phyloP scores from a whole-genome alignment of 2,888 invertebrate genomes.

The Eulithis prunata region DNA sequence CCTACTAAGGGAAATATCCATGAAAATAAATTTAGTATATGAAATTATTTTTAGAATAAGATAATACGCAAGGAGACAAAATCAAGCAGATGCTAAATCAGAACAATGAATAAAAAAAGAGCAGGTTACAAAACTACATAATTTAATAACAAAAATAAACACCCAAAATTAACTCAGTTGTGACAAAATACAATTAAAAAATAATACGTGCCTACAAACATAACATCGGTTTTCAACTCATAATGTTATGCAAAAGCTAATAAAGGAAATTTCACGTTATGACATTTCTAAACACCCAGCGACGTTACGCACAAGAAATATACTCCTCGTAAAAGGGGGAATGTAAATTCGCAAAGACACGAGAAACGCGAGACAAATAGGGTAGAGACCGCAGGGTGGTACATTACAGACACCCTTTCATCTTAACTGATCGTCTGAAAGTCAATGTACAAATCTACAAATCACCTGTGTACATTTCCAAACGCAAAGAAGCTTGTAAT shows the following conservation, averaged over 20 bases:
- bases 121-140: neutral
- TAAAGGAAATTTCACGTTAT: constrained; percentile 31
- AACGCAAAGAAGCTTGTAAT: neutral
- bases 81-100: too few relatives aligned
- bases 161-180: neutral
- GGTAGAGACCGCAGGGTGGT: constrained; percentile 48
- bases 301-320: constrained; percentile 34
- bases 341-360: constrained; percentile 44
- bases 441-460: constrained; percentile 33
- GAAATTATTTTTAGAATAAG: too few relatives aligned
- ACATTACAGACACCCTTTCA: constrained; percentile 41
- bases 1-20: too few relatives aligned
- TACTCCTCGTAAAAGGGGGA: constrained; percentile 36
- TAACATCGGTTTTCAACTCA: constrained; percentile 14
- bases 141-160: neutral
- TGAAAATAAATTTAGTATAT: too few relatives aligned
- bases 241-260: constrained; percentile 34
- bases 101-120: too few relatives aligned
- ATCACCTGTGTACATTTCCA: constrained; percentile 30
- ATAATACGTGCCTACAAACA: constrained; percentile 4
- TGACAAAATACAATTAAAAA: neutral
- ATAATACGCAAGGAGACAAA: too few relatives aligned
- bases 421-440: constrained; percentile 43
- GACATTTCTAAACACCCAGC: constrained; percentile 38
- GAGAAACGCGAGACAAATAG: constrained; percentile 47